Conservation (phyloP, 2,113 vertebrate species). For the Tachuris rubrigastra region DNA sequence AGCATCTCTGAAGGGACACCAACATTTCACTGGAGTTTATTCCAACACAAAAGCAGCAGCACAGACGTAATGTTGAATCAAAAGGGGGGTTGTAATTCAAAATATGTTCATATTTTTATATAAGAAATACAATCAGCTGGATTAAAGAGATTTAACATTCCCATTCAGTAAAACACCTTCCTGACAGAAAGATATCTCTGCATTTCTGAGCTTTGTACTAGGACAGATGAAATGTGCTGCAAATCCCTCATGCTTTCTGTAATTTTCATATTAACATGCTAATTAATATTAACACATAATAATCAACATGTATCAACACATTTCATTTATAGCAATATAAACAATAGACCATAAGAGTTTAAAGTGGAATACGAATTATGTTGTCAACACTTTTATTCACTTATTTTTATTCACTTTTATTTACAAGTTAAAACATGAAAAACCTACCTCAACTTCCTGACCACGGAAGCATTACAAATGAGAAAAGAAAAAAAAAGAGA, state of each 20-base stretch:
- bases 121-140: background rate
- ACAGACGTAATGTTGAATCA: background rate
- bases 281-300: background rate
- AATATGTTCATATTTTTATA: background rate
- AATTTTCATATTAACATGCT: background rate
- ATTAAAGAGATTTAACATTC: background rate
- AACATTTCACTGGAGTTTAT: background rate
- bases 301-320: background rate
- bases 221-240: background rate
- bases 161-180: background rate
- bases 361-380: constrained; percentile 9
- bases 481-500: constrained; percentile 72
- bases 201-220: background rate
- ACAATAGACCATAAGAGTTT: background rate
- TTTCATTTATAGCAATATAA: background rate
- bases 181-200: background rate
- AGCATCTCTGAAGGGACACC: background rate
- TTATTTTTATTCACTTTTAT: constrained; percentile 36
- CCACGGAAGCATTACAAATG: constrained; percentile 76
- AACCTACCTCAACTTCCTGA: constrained; percentile 84
- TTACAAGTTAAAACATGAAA: constrained; percentile 65
- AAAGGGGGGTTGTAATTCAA: background rate
- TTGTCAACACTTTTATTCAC: constrained; percentile 21
- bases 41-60: background rate
- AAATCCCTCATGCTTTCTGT: background rate